Evolutionary conservation across 2,113 vertebrate species (phyloP).

Genomic region (Ammospiza nelsoni): DNA sequence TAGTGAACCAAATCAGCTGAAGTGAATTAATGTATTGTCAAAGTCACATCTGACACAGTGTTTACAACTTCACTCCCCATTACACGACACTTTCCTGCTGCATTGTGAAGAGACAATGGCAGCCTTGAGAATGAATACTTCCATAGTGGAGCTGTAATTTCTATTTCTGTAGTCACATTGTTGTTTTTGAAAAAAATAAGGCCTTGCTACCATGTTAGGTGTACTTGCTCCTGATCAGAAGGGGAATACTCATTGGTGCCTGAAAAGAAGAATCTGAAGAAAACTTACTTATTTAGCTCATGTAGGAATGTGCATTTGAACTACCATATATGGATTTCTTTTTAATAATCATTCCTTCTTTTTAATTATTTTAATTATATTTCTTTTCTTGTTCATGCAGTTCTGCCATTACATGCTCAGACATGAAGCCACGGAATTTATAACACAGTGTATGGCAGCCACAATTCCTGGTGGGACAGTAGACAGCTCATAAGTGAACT

Average conservation of each 20-base stretch:
- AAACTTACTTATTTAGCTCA: not conserved
- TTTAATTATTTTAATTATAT: not conserved
- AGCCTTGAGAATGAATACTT: not conserved
- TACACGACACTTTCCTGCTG: not conserved
- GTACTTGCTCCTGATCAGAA: not conserved
- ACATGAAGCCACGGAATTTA: not conserved
- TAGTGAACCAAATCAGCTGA: not conserved
- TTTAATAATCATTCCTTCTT: not conserved
- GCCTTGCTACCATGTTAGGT: not conserved
- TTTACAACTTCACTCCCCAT: not conserved
- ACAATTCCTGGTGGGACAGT: not conserved
- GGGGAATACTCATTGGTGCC: not conserved
- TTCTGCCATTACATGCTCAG: not conserved
- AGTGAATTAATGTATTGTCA: not conserved
- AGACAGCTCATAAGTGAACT: not conserved
- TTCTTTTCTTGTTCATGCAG: not conserved
- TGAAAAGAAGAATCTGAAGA: not conserved
- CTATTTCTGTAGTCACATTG: not conserved
- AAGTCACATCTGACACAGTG: accelerated
- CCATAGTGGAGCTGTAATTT: not conserved
- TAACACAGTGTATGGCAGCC: not conserved
- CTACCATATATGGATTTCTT: not conserved
- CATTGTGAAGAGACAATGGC: not conserved
- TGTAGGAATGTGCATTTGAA: not conserved
- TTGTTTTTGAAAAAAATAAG: not conserved